Evolutionary conservation across 2,113 vertebrate species (phyloP), one percentile per base, ranked within the genome.

Genomic region (Bufo gargarizans): DNA sequence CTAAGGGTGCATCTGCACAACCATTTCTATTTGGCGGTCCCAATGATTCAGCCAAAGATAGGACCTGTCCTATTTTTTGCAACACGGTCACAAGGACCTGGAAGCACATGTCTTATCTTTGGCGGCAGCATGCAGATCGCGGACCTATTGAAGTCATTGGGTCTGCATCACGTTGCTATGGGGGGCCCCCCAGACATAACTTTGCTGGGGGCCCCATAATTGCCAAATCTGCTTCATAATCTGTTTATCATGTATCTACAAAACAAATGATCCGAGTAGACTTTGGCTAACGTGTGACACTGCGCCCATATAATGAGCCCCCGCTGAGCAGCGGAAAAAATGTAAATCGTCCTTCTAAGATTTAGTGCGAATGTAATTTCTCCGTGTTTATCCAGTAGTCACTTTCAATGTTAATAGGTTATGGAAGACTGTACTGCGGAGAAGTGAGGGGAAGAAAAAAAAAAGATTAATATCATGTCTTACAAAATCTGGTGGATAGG

Each of bases 401-500:
- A 91, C 85, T 90, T 91, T 91, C 85, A 16, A 90, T 90, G 90
- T 91, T 92, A 91, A 89, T 74, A 80, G 93, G 88, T 86, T 77
- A 86, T 55, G 74, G 58, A 77, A 63, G 58, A 61, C 17, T 49
- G 55, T 65, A 77, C 47, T 45, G 53, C 59, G 59, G 74, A 65
- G 77, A 86, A 78, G 50, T 79, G 85, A 74, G 90, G 83, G 90
- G 90, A 88, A 92, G 90, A 89, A 92, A 93, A 50, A 43, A 91
- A 92, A 90, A 91, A 93, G 92, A 93, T 94, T 89, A 92, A 92
- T 93, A 91, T 90, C 91, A 92, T 90, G 93, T 92, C 93, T 93
- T 92, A 91, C 86, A 83, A 93, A 33, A 0, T 88, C 87, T 89
- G 89, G 91, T 90, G 92, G 92, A 90, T 91, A 94, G 92, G 91